These are phyloP conservation scores for Gambusia affinis DNA, from an alignment of 2,113 vertebrate species.

Conservation along the genomic window DNA sequence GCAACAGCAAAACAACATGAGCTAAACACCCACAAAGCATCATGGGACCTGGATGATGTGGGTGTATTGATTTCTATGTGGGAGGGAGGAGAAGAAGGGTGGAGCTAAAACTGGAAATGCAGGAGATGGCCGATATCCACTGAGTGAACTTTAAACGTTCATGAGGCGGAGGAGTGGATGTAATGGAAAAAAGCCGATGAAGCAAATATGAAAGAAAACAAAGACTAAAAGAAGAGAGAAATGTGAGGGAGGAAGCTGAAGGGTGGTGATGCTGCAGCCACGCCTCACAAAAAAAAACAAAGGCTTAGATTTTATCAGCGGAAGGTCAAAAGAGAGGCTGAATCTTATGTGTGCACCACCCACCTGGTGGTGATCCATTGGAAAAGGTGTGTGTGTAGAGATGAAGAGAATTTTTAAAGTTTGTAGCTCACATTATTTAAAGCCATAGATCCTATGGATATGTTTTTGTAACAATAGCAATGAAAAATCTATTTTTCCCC, in stretches of 20 bases:
- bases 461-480: background rate
- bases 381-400: background rate
- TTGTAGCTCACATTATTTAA: background rate
- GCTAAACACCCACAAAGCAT: constrained; percentile 75
- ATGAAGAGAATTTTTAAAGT: background rate
- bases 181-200: constrained; percentile 15
- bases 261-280: constrained; percentile 49
- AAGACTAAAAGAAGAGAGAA: background rate
- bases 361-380: constrained; percentile 22
- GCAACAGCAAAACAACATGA: constrained; percentile 70
- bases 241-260: background rate
- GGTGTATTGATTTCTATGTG: constrained; percentile 79
- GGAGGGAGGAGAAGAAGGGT: constrained; percentile 67
- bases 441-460: background rate
- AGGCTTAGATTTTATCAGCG: constrained; percentile 24
- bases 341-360: constrained; percentile 34
- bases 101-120: constrained; percentile 72
- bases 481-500: background rate
- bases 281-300: constrained; percentile 59
- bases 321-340: constrained; percentile 21
- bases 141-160: constrained; percentile 54
- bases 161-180: constrained; percentile 56
- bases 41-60: constrained; percentile 70
- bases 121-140: constrained; percentile 48
- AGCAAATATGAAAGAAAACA: background rate